Percentiles rank a stretch among this genome's conserved stretches.
phyloP scores from a whole-genome alignment of 1,140 invertebrate genomes.

The Papilio dardanus region DNA sequence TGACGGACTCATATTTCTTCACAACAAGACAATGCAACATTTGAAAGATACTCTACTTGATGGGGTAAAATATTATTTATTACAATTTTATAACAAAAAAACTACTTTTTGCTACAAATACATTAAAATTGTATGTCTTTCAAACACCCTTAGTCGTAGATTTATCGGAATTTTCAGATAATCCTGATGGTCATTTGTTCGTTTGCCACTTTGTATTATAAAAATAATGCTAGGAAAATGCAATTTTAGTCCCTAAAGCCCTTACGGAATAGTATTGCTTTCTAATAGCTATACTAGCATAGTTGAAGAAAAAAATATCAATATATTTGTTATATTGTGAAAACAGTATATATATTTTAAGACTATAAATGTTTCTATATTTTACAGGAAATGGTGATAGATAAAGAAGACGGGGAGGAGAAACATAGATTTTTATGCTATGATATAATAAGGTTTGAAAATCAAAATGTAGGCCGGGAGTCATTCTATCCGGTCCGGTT shows the following conservation, averaged over 20 bases:
- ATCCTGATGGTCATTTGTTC: too few relatives aligned
- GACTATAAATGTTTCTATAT: neutral
- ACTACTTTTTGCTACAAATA: too few relatives aligned
- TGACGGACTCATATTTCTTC: constrained; percentile 89
- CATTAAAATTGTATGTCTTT: too few relatives aligned
- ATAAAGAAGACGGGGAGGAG: constrained; percentile 88
- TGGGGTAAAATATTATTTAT: constrained; percentile 85
- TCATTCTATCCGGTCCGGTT: constrained; percentile 90
- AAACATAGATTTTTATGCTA: constrained; percentile 97
- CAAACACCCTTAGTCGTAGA: too few relatives aligned
- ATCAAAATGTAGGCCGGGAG: constrained; percentile 89
- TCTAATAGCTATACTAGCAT: too few relatives aligned
- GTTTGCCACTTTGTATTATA: too few relatives aligned
- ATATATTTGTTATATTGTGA: neutral
- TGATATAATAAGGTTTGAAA: constrained; percentile 95
- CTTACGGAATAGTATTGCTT: too few relatives aligned
- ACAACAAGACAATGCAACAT: constrained; percentile 88
- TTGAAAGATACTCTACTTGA: constrained; percentile 95
- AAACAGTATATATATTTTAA: neutral
- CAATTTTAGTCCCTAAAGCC: too few relatives aligned
- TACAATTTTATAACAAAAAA: neutral
- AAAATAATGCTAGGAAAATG: too few relatives aligned
- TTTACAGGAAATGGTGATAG: constrained; percentile 89
- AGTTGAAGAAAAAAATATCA: too few relatives aligned
- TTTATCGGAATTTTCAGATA: too few relatives aligned